These are phyloP conservation scores for Nestor notabilis DNA, from an alignment of 2,113 vertebrate genomes.

Conservation along the genomic window DNA sequence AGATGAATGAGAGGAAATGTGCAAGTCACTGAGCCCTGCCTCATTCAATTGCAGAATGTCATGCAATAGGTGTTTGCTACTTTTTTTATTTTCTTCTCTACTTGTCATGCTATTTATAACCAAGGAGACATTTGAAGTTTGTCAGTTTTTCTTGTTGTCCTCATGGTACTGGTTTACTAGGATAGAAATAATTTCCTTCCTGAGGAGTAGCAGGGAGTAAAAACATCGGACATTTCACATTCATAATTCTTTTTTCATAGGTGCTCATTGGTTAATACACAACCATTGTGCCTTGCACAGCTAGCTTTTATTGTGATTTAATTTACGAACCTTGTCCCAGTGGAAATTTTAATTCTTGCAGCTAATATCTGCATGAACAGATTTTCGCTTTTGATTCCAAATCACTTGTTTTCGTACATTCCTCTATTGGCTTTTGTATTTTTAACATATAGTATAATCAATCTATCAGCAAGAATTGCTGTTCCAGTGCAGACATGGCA, in stretches of 20 bases:
- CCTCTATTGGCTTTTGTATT: neutral
- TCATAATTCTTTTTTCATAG: neutral
- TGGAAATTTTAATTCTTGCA: neutral
- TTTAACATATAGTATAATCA: neutral
- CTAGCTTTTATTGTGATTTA: neutral
- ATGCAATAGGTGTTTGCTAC: neutral
- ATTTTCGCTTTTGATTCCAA: neutral
- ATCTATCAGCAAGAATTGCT: neutral
- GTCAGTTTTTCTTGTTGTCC: neutral
- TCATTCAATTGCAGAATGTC: neutral
- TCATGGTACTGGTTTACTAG: neutral
- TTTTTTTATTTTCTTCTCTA: neutral
- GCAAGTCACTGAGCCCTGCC: slow-evolving; percentile 2
- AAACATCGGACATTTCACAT: neutral
- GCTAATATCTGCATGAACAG: neutral
- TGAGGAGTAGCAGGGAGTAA: neutral
- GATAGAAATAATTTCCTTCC: neutral
- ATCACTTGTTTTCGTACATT: neutral
- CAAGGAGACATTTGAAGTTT: neutral
- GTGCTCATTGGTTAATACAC: neutral
- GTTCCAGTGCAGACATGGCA: neutral
- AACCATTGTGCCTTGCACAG: neutral
- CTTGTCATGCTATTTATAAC: neutral
- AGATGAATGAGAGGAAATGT: neutral
- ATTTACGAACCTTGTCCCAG: neutral